Base-by-base conservation (phyloP, 2,888 invertebrate genomes). In the Caenorhabditis sp. region DNA sequence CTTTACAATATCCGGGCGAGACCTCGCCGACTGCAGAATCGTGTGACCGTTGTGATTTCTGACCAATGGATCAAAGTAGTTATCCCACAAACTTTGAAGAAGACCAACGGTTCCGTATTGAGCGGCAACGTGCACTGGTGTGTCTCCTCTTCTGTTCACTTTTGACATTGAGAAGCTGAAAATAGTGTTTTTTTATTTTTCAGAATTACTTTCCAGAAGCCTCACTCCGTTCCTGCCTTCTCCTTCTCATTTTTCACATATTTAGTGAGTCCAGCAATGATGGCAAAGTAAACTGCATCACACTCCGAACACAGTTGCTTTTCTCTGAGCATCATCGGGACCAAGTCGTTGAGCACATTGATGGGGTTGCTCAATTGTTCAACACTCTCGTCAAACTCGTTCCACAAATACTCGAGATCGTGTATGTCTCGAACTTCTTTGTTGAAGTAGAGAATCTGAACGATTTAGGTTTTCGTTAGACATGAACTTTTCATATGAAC, bases 391-490 rank as follows among this genome's bases (percentile, higher is more conserved):
- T 47, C 58, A 38, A 31, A 68, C 31, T 49, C 66, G 1, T 58
- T 47, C 66, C 66, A 75, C 8, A 75, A 35, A 26, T 49, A 28
- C 14, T 59, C 44, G 0, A 75, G 22, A 16, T 75, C 54, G 1
- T 66, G 10, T 4, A 75, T 47, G 12, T 47, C 26, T 0, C 58
- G 26, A 5, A 22, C 28, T 6, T 44, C 35, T 6, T 75, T 49
- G 47, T 58, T 35, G 49, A 49, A 58, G 19, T 75, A 75, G 35
- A 75, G 66, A 22, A 75, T 44, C 75, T 75, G 75, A 35, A 75
- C n/a, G 12, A 31, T 0, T 26, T 5, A 47, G 8, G 4, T 49
- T 7, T 12, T 28, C 28, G 14, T 22, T 5, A 41, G 19, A 35
- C n/a, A 19, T 8, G 26, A n/a, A 49, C 14, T 1, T 49, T n/a